Percentiles rank a stretch among this genome's conserved stretches.
Evolutionary conservation across 2,888 invertebrate genomes (phyloP).

Genomic region (Erynnis tages): DNA sequence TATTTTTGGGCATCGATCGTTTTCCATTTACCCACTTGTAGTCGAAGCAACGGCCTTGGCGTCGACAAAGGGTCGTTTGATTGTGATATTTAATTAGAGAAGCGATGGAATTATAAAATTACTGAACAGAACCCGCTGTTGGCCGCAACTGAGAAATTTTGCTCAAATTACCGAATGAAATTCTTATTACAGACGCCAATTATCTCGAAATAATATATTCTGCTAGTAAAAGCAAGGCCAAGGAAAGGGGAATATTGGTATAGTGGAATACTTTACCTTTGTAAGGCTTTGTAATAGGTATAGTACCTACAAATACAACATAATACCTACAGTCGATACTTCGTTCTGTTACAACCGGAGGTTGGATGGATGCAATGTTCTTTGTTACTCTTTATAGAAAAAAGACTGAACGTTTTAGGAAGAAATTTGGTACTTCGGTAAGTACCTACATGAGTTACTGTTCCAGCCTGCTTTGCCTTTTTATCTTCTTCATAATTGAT

Average conservation of each 20-base stretch:
- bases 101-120: slow-evolving; percentile 48
- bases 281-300: no score
- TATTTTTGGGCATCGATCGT: no score
- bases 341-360: no score
- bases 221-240: not conserved
- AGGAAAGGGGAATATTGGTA: slow-evolving; percentile 3
- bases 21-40: not conserved
- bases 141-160: slow-evolving; percentile 38
- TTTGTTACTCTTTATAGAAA: no score
- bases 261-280: not conserved
- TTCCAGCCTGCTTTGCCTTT: no score
- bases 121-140: slow-evolving; percentile 39
- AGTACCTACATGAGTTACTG: no score
- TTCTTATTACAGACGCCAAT: slow-evolving; percentile 41
- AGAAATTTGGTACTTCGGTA: no score
- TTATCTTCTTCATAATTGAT: no score
- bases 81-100: slow-evolving; percentile 56
- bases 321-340: no score
- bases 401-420: no score
- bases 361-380: no score
- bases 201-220: slow-evolving; percentile 32
- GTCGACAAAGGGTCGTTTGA: slow-evolving; percentile 45
- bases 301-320: no score
- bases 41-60: not conserved
- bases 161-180: slow-evolving; percentile 43